A percentile compares a stretch with the other conserved stretches of the same genome.
Evolutionary conservation across 2,113 vertebrate species (phyloP).

Genomic region (Chaenocephalus aceratus): DNA sequence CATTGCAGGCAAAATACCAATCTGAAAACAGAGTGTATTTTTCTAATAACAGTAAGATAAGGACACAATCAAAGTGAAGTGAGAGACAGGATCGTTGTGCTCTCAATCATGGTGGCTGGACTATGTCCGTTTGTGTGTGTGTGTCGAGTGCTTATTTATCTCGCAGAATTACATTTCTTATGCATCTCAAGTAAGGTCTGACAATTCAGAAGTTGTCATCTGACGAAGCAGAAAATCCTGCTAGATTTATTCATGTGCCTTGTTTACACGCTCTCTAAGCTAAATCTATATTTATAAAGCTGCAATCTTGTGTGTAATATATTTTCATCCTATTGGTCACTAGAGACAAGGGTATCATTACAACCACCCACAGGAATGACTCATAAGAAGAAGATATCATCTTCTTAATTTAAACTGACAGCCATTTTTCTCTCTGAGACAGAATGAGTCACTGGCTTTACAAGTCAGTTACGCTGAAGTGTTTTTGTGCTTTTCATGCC

Average conservation of each 20-base stretch:
- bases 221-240: slow-evolving; percentile 1
- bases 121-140: background rate
- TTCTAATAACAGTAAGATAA: too few relatives aligned
- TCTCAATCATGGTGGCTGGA: background rate
- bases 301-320: background rate
- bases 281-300: slow-evolving; percentile 16
- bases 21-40: background rate
- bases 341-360: slow-evolving; percentile 9
- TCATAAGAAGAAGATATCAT: slow-evolving; percentile 18
- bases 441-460: slow-evolving; percentile 36
- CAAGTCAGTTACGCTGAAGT: slow-evolving; percentile 60
- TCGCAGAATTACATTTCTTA: too few relatives aligned
- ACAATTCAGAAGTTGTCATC: slow-evolving; percentile 1
- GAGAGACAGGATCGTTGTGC: background rate
- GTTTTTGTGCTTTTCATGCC: slow-evolving; percentile 64
- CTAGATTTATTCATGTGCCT: background rate
- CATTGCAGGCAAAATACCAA: background rate
- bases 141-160: background rate
- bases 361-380: slow-evolving; percentile 30
- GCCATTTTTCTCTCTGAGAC: slow-evolving; percentile 7
- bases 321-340: background rate
- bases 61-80: slow-evolving; percentile 1
- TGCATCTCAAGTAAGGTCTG: background rate
- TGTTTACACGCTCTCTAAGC: background rate
- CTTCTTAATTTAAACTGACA: slow-evolving; percentile 27